Evolutionary conservation across 2,113 vertebrate genomes (phyloP).

Genomic region (Gasterosteus aculeatus): DNA sequence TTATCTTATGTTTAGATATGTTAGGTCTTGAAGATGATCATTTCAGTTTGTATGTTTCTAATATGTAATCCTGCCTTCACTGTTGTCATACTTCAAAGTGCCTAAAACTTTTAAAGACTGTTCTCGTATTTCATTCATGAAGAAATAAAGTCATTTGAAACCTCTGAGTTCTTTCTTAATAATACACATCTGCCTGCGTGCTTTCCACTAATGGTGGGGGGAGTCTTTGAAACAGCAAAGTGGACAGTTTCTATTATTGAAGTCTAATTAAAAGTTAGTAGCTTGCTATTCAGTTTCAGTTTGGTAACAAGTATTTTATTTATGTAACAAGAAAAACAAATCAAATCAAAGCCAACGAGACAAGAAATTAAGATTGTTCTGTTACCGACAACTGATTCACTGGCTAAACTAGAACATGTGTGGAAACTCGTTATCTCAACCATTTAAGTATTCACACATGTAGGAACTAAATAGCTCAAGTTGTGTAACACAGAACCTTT

Average conservation of each 20-base stretch:
- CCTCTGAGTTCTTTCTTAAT: conserved; percentile 27
- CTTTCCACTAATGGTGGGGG: background rate
- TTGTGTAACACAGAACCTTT: too few species aligned
- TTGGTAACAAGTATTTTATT: background rate
- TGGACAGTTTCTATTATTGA: background rate
- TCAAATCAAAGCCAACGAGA: background rate
- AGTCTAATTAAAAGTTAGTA: background rate
- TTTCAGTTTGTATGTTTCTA: conserved; percentile 46
- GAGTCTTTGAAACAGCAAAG: background rate
- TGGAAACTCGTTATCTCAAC: too few species aligned
- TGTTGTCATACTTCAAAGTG: conserved; percentile 69
- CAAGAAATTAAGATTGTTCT: background rate
- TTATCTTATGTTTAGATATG: conserved; percentile 43
- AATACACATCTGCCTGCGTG: conserved; percentile 4
- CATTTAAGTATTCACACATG: too few species aligned
- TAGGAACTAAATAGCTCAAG: too few species aligned
- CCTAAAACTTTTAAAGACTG: conserved; percentile 74
- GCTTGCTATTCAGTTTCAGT: background rate
- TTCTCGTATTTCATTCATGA: conserved; percentile 63
- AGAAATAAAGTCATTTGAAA: conserved; percentile 65
- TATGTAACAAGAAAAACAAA: background rate
- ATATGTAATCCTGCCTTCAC: conserved; percentile 64
- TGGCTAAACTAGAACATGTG: too few species aligned
- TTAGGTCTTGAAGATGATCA: conserved; percentile 34
- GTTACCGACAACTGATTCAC: background rate